Base-by-base conservation (phyloP, 2,113 vertebrate genomes). In the Hydrochoerus hydrochaeris region DNA sequence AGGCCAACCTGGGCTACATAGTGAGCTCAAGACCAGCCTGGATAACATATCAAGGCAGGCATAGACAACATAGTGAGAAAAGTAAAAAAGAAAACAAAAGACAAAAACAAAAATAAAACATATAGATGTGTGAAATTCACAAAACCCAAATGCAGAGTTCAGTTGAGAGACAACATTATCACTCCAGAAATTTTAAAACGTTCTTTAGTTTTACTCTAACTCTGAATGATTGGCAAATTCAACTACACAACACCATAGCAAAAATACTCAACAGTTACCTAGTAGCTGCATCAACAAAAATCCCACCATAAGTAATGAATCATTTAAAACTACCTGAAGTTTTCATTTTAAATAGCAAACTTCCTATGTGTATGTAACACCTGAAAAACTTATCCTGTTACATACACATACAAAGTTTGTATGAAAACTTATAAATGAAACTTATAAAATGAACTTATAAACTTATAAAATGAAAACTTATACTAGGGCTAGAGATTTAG, bases 101-200 rank as follows among this genome's bases (percentile, higher is more conserved):
- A 69, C 32, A n/a, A n/a, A n/a, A 35, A 26, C 19, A 44, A 41
- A 75, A 38, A 75, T 10, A 20, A 57, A 57, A 57, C 17, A 71
- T 62, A 26, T 62, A 28, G 35, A 52, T 28, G 32, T 19, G 19
- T 49, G 32, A 80, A 80, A 80, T 19, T 19, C 30, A 52, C 41
- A 80, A 80, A 38, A 73, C 71, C 71, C 10, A 73, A 80, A 57
- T 5, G 82, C 52, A 19, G 63, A 44, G 35, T 57, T 95, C 14
- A 62, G 38, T 20, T 10, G 63, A 63, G 4, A 73, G 3, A 1
- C 83, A 3, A 44, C 12, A 44, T 28, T 44, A 19, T 38, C 14
- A 90, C 54, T 94, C 22, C 58, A 87, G 38, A 95, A 62, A 87
- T 46, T 80, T 17, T 63, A 10, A 96, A 75, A n/a, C 14, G 32